Evolutionary conservation across 2,797 vertebrate species (phyloP).

Genomic region (Manis pentadactyla): DNA sequence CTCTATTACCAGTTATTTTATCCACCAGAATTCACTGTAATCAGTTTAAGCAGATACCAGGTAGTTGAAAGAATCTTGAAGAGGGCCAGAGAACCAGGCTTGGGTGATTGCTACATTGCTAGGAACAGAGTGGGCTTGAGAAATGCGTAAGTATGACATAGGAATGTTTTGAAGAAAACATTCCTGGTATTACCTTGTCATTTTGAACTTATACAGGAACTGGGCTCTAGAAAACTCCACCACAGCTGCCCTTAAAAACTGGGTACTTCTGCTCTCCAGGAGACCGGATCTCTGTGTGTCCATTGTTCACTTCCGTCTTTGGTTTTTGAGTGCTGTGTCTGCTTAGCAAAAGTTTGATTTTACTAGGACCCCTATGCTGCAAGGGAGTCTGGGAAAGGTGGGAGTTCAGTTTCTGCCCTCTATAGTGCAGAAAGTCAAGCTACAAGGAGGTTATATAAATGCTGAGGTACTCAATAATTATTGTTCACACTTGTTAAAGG

Average conservation of each 20-base stretch:
- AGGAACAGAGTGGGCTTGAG: not conserved
- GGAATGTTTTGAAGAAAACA: not conserved
- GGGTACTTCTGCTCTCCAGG: not conserved
- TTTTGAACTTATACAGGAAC: not conserved
- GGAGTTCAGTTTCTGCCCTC: not conserved
- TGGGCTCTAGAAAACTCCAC: not conserved
- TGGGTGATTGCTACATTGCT: not conserved
- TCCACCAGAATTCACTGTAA: not conserved
- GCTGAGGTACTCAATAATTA: not conserved
- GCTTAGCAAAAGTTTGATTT: not conserved
- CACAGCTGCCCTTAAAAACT: not conserved
- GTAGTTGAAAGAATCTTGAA: not conserved
- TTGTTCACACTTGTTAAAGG: not conserved
- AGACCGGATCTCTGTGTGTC: not conserved
- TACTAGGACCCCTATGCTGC: not conserved
- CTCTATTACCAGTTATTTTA: not conserved
- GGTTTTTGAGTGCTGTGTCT: not conserved
- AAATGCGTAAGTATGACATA: not conserved
- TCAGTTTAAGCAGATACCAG: not conserved
- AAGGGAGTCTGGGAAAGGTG: slow-evolving; percentile 4
- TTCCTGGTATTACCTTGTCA: not conserved
- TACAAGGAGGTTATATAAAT: not conserved
- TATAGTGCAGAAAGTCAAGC: not conserved
- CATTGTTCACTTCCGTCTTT: not conserved
- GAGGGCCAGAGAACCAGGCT: not conserved